Conservation (phyloP, 2,797 vertebrate species). For the Podarcis lilfordi region DNA sequence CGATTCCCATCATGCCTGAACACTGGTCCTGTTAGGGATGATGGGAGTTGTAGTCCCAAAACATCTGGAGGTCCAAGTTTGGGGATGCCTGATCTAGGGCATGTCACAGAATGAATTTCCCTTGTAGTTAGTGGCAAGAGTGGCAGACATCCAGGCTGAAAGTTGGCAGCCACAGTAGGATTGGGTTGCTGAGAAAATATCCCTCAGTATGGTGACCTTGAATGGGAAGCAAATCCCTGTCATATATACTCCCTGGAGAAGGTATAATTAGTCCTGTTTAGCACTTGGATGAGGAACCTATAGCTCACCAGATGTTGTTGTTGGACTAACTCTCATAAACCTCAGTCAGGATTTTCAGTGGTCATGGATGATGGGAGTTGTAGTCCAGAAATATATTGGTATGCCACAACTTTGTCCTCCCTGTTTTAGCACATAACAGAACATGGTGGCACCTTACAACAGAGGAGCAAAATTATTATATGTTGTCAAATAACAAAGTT, state of each 20-base stretch:
- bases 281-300: background rate
- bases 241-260: background rate
- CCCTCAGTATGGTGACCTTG: background rate
- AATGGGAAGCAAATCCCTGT: background rate
- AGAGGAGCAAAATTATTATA: background rate
- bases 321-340: background rate
- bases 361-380: background rate
- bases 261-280: too few relatives aligned
- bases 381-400: background rate
- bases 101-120: background rate
- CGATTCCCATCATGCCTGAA: too few relatives aligned
- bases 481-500: background rate
- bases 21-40: too few relatives aligned
- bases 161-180: background rate
- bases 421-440: background rate
- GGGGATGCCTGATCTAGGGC: background rate
- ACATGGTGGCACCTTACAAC: background rate
- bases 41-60: too few relatives aligned
- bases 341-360: background rate
- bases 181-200: background rate
- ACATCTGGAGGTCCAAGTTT: too few relatives aligned
- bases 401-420: background rate
- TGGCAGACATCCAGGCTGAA: background rate
- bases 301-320: background rate
- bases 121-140: background rate